Base-by-base conservation (phyloP, 2,113 vertebrate species). In the Daubentonia madagascariensis region DNA sequence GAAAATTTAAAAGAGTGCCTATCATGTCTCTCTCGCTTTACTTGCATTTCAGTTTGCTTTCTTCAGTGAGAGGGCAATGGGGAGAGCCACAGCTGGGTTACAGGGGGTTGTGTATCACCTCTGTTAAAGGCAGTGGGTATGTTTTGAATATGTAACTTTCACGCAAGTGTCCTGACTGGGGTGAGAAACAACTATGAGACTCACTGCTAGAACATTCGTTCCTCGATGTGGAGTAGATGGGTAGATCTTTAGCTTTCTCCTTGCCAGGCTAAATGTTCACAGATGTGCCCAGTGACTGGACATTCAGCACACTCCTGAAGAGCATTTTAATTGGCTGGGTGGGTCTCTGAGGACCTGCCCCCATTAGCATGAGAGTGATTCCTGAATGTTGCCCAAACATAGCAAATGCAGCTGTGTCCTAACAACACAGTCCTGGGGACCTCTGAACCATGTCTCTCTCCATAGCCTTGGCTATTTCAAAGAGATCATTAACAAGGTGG, bases 401-500 rank as follows among this genome's bases (percentile, higher is more conserved):
- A 76, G 73, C 94, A 88, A 96, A 91, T 75, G 70, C 73, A 86
- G 93, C 87, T 23, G 3, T 48, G 93, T 76, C 75, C 75, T 83
- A 84, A 96, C 91, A 76, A 86, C 81, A 43, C 40, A 13, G 78
- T 65, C 81, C 78, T 20, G 25, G 83, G 84, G 91, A 93, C 87
- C 85, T 92, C 97, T 94, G 94, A 98, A 91, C 59, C 83, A 10
- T 17, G 86, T 88, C 61, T 89, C 89, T 91, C 72, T 93, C 75
- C 67, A 57, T 52, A 83, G 91, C 84, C 85, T 85, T 57, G 25
- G 65, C 87, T 84, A 52, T 96, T 97, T 97, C 98, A 93, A 96
- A 98, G 85, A 95, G 95, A 98, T 98, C 97, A 93, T 98, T 98
- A 98, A 95, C 97, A 92, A 89, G 93, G 97, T 97, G 86, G 94